These are phyloP conservation scores for Trididemnum miniatum DNA, from an alignment of 23 tunicate genomes.

Conservation along the genomic window DNA sequence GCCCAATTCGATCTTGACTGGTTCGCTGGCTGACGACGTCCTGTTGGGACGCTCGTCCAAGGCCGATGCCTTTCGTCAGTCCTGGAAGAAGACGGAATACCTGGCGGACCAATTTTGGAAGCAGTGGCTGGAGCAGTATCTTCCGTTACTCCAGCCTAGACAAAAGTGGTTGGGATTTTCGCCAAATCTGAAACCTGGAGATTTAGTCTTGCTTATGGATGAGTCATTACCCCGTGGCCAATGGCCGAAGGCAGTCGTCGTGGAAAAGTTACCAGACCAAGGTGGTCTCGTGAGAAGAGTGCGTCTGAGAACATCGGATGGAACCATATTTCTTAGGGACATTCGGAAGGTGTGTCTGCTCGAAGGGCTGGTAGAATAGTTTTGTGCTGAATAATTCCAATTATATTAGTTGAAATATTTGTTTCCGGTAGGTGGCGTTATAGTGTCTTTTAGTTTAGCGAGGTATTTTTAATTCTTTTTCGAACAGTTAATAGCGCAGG, in stretches of 20 bases:
- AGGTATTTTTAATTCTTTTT: too few species aligned
- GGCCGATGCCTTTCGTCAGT: constrained; percentile 21
- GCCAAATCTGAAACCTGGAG: constrained; percentile 20
- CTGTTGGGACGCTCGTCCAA: constrained; percentile 7
- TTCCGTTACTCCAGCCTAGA: constrained; percentile 11
- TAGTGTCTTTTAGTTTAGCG: too few species aligned
- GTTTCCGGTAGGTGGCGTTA: too few species aligned
- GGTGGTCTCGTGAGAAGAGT: constrained; percentile 13
- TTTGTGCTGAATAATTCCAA: too few species aligned
- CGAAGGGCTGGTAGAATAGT: too few species aligned
- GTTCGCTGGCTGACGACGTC: background rate
- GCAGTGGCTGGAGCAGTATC: constrained; percentile 5
- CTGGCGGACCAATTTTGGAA: constrained; percentile 22
- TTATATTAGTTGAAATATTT: too few species aligned
- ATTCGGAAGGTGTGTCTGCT: constrained; percentile 27
- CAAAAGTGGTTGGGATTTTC: constrained; percentile 18
- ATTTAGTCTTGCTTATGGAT: constrained; percentile 16
- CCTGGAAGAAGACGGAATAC: background rate
- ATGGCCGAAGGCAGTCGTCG: constrained; percentile 32
- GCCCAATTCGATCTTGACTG: background rate
- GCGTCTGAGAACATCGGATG: background rate
- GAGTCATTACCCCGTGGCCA: background rate
- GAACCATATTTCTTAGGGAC: background rate
- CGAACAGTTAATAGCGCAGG: too few species aligned
- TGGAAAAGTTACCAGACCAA: constrained; percentile 17